Conservation (phyloP, 2,888 invertebrate species). For the Pristionchus maxplancki region DNA sequence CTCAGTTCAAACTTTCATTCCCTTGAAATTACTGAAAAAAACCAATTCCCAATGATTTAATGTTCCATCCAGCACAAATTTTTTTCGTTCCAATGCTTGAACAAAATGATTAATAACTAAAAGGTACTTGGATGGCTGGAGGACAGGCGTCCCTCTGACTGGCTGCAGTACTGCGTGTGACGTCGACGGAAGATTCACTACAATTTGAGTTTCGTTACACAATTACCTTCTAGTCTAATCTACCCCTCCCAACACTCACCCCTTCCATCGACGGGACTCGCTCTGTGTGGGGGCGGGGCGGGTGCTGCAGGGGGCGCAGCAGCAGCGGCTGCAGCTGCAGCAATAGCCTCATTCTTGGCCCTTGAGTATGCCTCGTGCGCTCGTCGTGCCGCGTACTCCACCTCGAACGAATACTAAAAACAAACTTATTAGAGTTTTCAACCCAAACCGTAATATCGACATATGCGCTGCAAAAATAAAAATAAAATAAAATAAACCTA, state of each 20-base stretch:
- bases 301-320: background rate
- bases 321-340: background rate
- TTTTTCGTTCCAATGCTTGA: too few relatives aligned
- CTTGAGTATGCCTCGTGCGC: slow-evolving; percentile 56
- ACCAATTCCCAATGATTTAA: too few relatives aligned
- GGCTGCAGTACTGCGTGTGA: slow-evolving; percentile 44
- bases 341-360: background rate
- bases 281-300: slow-evolving; percentile 38
- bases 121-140: slow-evolving; percentile 15
- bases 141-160: slow-evolving; percentile 7
- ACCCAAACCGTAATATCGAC: background rate
- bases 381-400: slow-evolving; percentile 60
- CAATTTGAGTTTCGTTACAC: background rate
- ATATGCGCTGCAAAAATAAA: background rate
- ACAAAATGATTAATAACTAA: background rate
- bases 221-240: background rate
- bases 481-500: background rate
- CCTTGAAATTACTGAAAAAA: too few relatives aligned
- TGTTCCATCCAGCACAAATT: background rate
- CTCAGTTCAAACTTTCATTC: too few relatives aligned
- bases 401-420: slow-evolving; percentile 63
- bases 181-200: slow-evolving; percentile 26
- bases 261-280: slow-evolving; percentile 37
- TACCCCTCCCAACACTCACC: background rate
- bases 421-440: background rate